Evolutionary conservation across 2,888 invertebrate species (phyloP), one percentile per base, ranked within the genome.

Genomic region (Drosophila robusta): DNA sequence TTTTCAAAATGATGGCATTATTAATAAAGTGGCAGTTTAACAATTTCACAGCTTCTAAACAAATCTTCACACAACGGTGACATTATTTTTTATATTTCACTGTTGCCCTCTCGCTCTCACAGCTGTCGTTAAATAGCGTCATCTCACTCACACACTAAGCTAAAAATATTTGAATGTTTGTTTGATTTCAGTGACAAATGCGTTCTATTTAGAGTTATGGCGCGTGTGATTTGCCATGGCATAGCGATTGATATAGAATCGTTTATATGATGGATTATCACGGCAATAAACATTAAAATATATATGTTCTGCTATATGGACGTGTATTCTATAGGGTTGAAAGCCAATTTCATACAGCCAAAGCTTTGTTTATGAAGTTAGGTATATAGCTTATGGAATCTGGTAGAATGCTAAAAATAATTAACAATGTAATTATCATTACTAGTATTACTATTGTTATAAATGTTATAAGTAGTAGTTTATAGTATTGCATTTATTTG

Each of bases 21-120:
- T 90, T 89, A 90, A 90, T 90, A 88, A 81, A 89, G 77, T 78
- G 89, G 78, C 80, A 87, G 90, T 82, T 89, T 80, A 89, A 90
- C 90, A 90, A 82, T 90, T 90, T 90, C 85, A 90, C 88, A 90
- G 90, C 66, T 84, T 89, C 68, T 81, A 78, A 84, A 81, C 80
- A 90, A 81, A 85, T 87, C 86, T 80, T 70, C 67, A 52, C 57
- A 66, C 71, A 76, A 64, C 52, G 56, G 7, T 55, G 58, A 60
- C 69, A 62, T 22, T 44, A 49, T 22, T 22, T 22, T 22, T 22
- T 22, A 22, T 22, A 22, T 22, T 22, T 22, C 3, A 22, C 22
- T 3, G 22, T 22, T 22, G 22, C 22, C 22, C 22, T 22, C 22
- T 22, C 22, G 22, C 22, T 22, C 22, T 1, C 22, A 22, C 22